Evolutionary conservation across 37 sponge, comb jelly and placozoan species (phyloP), one percentile per base, ranked within the genome.

Genomic region (Ianthella basta): DNA sequence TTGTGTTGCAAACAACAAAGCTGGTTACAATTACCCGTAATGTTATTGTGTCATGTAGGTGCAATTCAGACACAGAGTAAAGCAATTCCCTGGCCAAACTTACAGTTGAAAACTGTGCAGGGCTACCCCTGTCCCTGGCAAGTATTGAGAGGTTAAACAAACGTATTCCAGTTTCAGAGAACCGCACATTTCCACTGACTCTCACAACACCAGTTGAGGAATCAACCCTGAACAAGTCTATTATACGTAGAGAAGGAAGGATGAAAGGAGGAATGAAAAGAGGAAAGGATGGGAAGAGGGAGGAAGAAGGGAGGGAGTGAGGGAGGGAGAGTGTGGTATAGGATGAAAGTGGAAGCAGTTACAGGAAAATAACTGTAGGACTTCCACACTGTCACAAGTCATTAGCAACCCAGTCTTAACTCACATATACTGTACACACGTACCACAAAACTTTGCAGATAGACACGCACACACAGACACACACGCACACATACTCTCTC

Each of bases 381-480:
- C n/a, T n/a, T n/a, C n/a, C n/a, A n/a, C n/a, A n/a, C n/a, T n/a
- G n/a, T n/a, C n/a, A n/a, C n/a, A n/a, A n/a, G n/a, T n/a, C n/a
- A n/a, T n/a, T n/a, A n/a, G n/a, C n/a, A n/a, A n/a, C n/a, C n/a
- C n/a, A n/a, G 30, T 30, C 27, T 10, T 3, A 1, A 78, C 38
- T 5, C 79, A 78, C 79, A 39, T 53, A 78, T 24, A 19, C 23
- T 34, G 24, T 34, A 59, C 82, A 81, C 61, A 57, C 82, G 56
- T 33, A 57, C 61, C 61, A 57, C 82, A 81, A 18, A 59, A 29
- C 10, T 29, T 18, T 34, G 24, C 61, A 81, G 6, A 59, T 34
- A 81, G 33, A 81, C 82, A 59, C 61, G 56, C 61, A 81, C 61
- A 81, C 82, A 59, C 61, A 81, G 1, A 72, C 72, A 83, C 72